phyloP scores from a whole-genome alignment of 1,140 invertebrate genomes.

The Manduca sexta region DNA sequence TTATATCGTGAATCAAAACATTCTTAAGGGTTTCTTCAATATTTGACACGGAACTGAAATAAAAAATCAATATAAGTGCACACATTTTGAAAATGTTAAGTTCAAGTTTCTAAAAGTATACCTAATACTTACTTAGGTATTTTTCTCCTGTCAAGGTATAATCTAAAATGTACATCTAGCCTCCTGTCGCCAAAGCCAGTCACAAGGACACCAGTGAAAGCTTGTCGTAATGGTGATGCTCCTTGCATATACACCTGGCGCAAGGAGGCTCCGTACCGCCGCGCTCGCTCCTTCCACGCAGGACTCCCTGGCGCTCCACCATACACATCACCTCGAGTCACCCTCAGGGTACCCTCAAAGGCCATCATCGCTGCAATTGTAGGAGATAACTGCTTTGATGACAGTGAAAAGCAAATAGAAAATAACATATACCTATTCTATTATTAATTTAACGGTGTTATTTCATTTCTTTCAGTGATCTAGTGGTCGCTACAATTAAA shows the following conservation, averaged over 20 bases:
- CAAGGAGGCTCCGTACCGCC: constrained; percentile 72
- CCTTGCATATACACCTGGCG: constrained; percentile 72
- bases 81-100: not conserved
- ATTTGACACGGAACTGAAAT: constrained; percentile 75
- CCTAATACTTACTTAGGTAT: constrained; percentile 74
- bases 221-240: constrained; percentile 72
- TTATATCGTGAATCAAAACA: constrained; percentile 79
- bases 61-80: constrained; percentile 13
- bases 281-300: constrained; percentile 64
- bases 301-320: constrained; percentile 55
- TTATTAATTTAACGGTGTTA: too few relatives aligned
- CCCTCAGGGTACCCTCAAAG: constrained; percentile 80
- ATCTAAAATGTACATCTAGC: constrained; percentile 82
- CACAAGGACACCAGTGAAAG: constrained; percentile 77
- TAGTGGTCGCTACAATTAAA: too few relatives aligned
- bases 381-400: too few relatives aligned
- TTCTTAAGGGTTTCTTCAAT: constrained; percentile 80
- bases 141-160: constrained; percentile 84
- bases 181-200: constrained; percentile 81
- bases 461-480: too few relatives aligned
- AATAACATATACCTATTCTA: too few relatives aligned
- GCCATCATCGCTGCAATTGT: constrained; percentile 24
- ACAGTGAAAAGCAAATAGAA: too few relatives aligned
- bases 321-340: constrained; percentile 79
- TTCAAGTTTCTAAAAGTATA: not conserved